These are phyloP conservation scores for Oncorhynchus tshawytscha DNA, from an alignment of 2,113 vertebrate species.

Conservation along the genomic window DNA sequence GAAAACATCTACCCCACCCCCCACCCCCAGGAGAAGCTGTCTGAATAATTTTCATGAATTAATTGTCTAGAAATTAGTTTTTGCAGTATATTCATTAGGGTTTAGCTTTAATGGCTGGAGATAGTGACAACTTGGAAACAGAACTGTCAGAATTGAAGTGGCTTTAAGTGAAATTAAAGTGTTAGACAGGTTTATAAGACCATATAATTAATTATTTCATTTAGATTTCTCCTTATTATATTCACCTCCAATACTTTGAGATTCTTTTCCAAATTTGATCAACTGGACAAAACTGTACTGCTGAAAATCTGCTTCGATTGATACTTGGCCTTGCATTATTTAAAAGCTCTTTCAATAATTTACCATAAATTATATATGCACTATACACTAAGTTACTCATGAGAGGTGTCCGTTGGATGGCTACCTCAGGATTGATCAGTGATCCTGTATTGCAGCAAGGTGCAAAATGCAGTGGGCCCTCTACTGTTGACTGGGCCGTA, in stretches of 20 bases:
- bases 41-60: neutral
- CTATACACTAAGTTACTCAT: neutral
- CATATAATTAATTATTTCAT: no score
- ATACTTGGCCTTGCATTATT: neutral
- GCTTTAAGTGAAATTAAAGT: no score
- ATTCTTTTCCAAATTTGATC: neutral
- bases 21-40: no score
- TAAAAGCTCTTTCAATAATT: constrained; percentile 4
- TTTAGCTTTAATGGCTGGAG: neutral
- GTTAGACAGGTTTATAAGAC: no score
- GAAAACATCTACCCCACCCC: neutral
- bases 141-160: neutral
- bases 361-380: neutral
- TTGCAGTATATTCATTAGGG: neutral
- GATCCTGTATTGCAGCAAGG: neutral
- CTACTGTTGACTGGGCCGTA: neutral
- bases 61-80: neutral
- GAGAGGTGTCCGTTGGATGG: neutral
- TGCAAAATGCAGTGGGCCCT: neutral
- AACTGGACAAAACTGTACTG: neutral
- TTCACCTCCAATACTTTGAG: no score
- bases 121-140: no score
- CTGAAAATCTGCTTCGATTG: neutral
- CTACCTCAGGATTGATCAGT: neutral
- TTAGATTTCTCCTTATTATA: no score